Evolutionary conservation across 2,888 invertebrate species (phyloP).

Genomic region (Gari tellinella): DNA sequence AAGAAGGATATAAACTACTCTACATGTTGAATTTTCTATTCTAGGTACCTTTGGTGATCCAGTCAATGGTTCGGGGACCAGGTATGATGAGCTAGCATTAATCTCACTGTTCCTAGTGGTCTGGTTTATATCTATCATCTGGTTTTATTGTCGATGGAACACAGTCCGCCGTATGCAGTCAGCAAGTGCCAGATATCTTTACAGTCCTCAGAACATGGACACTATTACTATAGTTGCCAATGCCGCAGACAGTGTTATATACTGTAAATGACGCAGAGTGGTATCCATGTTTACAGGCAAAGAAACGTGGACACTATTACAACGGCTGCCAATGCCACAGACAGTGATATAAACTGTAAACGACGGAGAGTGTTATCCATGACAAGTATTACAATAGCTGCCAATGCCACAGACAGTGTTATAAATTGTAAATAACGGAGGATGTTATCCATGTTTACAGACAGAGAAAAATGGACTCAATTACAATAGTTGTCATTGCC

Average conservation of each 20-base stretch:
- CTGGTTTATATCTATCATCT: conserved; percentile 6
- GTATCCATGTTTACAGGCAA: too few relatives aligned
- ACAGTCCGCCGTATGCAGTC: conserved; percentile 15
- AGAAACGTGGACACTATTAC: too few relatives aligned
- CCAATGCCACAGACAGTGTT: too few relatives aligned
- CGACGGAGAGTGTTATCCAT: too few relatives aligned
- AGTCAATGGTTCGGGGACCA: background rate
- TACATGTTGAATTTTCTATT: too few relatives aligned
- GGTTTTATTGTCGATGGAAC: conserved; percentile 17
- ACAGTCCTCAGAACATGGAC: conserved; percentile 10
- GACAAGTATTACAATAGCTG: too few relatives aligned
- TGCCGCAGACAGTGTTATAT: conserved; percentile 20
- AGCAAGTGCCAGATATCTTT: conserved; percentile 2
- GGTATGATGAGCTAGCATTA: conserved; percentile 2
- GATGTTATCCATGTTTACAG: conserved; percentile 9
- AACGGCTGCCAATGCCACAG: too few relatives aligned
- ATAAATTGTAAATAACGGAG: too few relatives aligned
- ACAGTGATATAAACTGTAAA: too few relatives aligned
- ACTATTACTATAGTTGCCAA: conserved; percentile 11
- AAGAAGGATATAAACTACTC: too few relatives aligned
- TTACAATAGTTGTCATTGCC: conserved; percentile 11
- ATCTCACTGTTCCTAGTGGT: conserved; percentile 9
- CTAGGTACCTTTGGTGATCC: too few relatives aligned
- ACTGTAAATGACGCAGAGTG: conserved; percentile 6
- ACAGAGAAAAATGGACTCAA: conserved; percentile 8